Evolutionary conservation across 2,888 invertebrate genomes (phyloP).

Genomic region (Mesodorylaimus sp.): DNA sequence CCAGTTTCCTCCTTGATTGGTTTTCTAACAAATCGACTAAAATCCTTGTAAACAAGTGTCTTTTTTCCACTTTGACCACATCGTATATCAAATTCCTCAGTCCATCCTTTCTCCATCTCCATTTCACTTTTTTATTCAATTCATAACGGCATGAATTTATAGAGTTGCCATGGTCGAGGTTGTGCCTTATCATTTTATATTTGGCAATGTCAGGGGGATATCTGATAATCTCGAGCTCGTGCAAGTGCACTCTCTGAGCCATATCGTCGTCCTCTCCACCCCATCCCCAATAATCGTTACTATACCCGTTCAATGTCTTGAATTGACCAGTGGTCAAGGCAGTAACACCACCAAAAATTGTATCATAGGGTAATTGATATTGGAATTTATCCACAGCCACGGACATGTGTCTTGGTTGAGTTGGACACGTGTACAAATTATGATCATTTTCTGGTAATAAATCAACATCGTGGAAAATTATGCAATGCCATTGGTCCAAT

Average conservation of each 20-base stretch:
- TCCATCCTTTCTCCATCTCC: constrained; percentile 33
- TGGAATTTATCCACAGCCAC: constrained; percentile 28
- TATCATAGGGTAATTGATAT: constrained; percentile 50
- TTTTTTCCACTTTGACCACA: constrained; percentile 8
- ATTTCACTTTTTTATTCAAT: constrained; percentile 32
- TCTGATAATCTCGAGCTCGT: constrained; percentile 59
- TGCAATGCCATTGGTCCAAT: constrained; percentile 48
- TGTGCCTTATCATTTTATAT: constrained; percentile 86
- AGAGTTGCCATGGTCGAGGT: constrained; percentile 69
- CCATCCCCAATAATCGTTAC: constrained; percentile 41
- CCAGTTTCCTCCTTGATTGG: constrained; percentile 3
- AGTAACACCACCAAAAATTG: constrained; percentile 82
- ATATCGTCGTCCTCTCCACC: constrained; percentile 9
- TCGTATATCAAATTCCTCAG: constrained; percentile 33
- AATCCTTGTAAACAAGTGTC: constrained; percentile 10
- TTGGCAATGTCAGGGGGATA: constrained; percentile 79
- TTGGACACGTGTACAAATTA: constrained; percentile 30
- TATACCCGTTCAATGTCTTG: constrained; percentile 52
- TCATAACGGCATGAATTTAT: constrained; percentile 33
- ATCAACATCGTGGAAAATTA: constrained; percentile 90
- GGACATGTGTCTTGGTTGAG: constrained; percentile 29
- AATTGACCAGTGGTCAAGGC: constrained; percentile 74
- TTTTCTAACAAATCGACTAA: constrained; percentile 11
- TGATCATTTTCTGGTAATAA: constrained; percentile 64
- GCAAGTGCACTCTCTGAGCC: constrained; percentile 17